A percentile compares a stretch with the other conserved stretches of the same genome.
phyloP scores from a whole-genome alignment of 2,888 invertebrate genomes.

The Patella ulyssiponensis region DNA sequence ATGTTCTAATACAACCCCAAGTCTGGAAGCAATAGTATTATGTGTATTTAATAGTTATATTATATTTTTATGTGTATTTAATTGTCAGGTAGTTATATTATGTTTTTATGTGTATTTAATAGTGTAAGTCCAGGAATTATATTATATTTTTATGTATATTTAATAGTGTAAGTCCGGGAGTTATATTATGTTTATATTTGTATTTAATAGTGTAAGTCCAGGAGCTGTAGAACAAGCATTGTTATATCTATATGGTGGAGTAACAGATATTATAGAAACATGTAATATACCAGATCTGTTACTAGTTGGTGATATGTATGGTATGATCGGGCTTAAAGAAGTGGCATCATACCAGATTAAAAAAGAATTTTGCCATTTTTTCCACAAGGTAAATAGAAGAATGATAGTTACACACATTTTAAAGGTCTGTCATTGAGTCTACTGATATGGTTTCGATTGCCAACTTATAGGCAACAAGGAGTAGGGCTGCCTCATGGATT shows the following conservation, averaged over 20 bases:
- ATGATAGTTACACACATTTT: too few relatives aligned
- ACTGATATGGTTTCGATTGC: too few relatives aligned
- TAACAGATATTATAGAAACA: slow-evolving; percentile 88
- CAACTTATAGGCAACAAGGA: too few relatives aligned
- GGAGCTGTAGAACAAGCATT: slow-evolving; percentile 88
- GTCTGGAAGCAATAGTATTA: too few relatives aligned
- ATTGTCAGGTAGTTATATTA: too few relatives aligned
- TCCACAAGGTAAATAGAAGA: slow-evolving; percentile 82
- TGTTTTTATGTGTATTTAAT: too few relatives aligned
- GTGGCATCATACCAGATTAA: slow-evolving; percentile 90
- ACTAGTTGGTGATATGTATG: slow-evolving; percentile 89
- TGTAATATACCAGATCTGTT: slow-evolving; percentile 90
- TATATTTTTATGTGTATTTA: too few relatives aligned
- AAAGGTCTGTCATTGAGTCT: too few relatives aligned
- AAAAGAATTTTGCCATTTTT: slow-evolving; percentile 92
- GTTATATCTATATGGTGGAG: slow-evolving; percentile 94
- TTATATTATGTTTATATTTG: neutral
- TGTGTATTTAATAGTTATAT: too few relatives aligned
- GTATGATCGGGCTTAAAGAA: slow-evolving; percentile 91
- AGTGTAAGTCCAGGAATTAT: too few relatives aligned
- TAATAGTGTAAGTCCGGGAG: neutral
- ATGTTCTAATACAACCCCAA: too few relatives aligned
- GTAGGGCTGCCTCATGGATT: too few relatives aligned
- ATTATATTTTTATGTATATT: neutral
- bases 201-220: slow-evolving; percentile 34